Percentiles rank a stretch among this genome's conserved stretches.
Conservation (phyloP, 1,140 invertebrate genomes). For the Polypedilum pembai region DNA sequence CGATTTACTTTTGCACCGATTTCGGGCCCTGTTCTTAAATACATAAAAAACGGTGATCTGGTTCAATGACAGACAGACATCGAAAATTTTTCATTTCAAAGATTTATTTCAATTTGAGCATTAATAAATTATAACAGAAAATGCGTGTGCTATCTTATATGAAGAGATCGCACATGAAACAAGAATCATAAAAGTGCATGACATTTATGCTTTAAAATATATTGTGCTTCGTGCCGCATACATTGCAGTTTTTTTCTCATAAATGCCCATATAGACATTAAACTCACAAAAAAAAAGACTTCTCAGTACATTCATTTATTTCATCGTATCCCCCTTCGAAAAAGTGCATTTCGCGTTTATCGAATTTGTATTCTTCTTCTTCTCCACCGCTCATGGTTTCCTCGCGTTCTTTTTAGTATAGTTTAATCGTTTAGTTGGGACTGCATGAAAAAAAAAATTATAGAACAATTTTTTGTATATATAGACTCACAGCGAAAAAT, state of each 20-base stretch:
- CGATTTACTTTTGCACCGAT: too few relatives aligned
- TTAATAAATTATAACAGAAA: not conserved
- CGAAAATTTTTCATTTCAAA: too few relatives aligned
- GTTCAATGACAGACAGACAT: too few relatives aligned
- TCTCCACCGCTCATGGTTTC: not conserved
- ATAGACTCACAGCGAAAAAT: not conserved
- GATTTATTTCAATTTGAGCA: not conserved
- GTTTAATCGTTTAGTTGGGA: not conserved
- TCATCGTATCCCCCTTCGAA: not conserved
- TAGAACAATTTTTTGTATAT: not conserved
- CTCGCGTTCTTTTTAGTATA: not conserved
- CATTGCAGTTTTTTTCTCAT: not conserved
- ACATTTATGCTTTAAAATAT: conserved; percentile 9
- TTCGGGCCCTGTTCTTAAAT: too few relatives aligned
- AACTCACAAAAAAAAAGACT: conserved; percentile 6
- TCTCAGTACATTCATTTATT: conserved; percentile 19
- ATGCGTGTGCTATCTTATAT: not conserved
- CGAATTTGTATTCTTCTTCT: not conserved
- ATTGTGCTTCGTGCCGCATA: not conserved
- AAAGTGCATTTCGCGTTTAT: conserved; percentile 17
- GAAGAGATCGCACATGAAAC: not conserved
- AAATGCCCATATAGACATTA: conserved; percentile 10
- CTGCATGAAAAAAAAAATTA: not conserved
- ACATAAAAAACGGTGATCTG: too few relatives aligned
- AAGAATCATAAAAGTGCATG: conserved; percentile 12